Evolutionary conservation across 2,113 vertebrate species (phyloP).

Genomic region (Pelobates fuscus): DNA sequence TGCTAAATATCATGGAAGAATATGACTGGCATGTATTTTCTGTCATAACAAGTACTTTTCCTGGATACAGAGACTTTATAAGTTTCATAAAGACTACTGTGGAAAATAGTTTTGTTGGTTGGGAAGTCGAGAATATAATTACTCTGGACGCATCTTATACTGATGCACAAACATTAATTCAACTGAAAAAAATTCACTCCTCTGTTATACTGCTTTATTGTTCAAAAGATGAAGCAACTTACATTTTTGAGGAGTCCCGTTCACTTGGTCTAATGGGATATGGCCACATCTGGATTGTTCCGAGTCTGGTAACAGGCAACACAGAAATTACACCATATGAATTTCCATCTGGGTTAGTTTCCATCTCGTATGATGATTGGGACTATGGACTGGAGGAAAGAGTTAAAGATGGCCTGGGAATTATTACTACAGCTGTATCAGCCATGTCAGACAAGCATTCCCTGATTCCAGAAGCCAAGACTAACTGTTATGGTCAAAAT

Average conservation of each 20-base stretch:
- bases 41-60: slow-evolving; percentile 94
- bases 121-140: slow-evolving; percentile 95
- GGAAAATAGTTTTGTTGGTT: slow-evolving; percentile 97
- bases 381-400: slow-evolving; percentile 91
- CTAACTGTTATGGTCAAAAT: slow-evolving; percentile 87
- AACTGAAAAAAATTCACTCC: slow-evolving; percentile 96
- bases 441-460: slow-evolving; percentile 93
- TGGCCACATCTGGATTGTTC: slow-evolving; percentile 96
- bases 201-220: slow-evolving; percentile 93
- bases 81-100: slow-evolving; percentile 91
- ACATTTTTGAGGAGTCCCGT: slow-evolving; percentile 91
- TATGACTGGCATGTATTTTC: slow-evolving; percentile 99
- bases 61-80: slow-evolving; percentile 96
- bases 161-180: slow-evolving; percentile 87
- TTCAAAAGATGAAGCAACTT: slow-evolving; percentile 91
- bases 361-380: slow-evolving; percentile 94
- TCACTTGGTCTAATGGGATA: slow-evolving; percentile 93
- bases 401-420: slow-evolving; percentile 88
- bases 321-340: slow-evolving; percentile 85
- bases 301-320: slow-evolving; percentile 88
- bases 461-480: slow-evolving; percentile 88
- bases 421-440: slow-evolving; percentile 89
- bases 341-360: slow-evolving; percentile 93
- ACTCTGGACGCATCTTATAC: slow-evolving; percentile 86
- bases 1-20: slow-evolving; percentile 99